These are phyloP conservation scores for Aradophagus sp. DNA, from an alignment of 1,140 invertebrate species.

Conservation along the genomic window DNA sequence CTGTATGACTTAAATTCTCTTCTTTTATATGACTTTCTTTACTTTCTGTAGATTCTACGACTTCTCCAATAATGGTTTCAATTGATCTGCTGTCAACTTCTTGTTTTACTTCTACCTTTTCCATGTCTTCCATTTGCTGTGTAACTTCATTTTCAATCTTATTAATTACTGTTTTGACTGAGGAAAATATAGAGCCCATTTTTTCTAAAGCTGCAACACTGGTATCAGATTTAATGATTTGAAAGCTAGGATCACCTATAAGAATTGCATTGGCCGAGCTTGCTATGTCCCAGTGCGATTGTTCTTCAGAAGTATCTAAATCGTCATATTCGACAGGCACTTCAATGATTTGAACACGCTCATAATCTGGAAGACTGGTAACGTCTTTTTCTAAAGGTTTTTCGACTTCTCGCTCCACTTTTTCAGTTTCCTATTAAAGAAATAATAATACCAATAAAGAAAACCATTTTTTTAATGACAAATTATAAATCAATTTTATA, in stretches of 20 bases:
- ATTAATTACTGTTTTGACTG: too few relatives aligned
- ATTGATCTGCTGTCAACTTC: too few relatives aligned
- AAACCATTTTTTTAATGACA: too few relatives aligned
- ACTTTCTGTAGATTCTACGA: too few relatives aligned
- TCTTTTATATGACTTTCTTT: neutral
- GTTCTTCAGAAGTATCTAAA: conserved; percentile 60
- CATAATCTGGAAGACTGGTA: conserved; percentile 66
- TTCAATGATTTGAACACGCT: conserved; percentile 72
- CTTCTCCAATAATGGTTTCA: too few relatives aligned
- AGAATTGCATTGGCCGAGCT: conserved; percentile 63
- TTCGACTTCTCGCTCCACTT: conserved; percentile 24
- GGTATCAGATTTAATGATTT: conserved; percentile 19
- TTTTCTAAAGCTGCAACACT: too few relatives aligned
- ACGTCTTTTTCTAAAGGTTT: conserved; percentile 39
- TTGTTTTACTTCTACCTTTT: too few relatives aligned
- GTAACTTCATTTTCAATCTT: too few relatives aligned
- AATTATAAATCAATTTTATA: too few relatives aligned
- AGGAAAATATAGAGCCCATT: too few relatives aligned
- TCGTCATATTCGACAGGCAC: conserved; percentile 70
- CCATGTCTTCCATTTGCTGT: too few relatives aligned
- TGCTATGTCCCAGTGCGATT: conserved; percentile 61
- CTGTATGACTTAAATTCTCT: neutral
- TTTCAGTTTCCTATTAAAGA: conserved; percentile 27
- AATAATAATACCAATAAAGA: too few relatives aligned
- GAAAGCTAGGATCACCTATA: conserved; percentile 28